Evolutionary conservation across 2,113 vertebrate genomes (phyloP).

Genomic region (Gambusia holbrooki): DNA sequence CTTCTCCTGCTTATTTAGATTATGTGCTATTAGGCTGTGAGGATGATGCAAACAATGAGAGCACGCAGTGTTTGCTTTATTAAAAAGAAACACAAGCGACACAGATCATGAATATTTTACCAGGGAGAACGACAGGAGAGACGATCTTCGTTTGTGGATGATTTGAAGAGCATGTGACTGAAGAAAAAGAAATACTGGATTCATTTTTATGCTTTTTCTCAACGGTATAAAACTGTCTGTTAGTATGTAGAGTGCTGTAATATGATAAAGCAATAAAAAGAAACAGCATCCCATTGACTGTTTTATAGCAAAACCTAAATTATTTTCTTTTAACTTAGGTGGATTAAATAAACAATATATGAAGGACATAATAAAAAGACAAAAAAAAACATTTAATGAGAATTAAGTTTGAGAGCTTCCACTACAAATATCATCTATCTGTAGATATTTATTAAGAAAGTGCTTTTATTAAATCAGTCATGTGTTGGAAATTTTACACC

Average conservation of each 20-base stretch:
- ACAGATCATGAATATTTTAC: constrained; percentile 45
- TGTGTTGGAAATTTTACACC: too few relatives aligned
- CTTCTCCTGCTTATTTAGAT: constrained; percentile 24
- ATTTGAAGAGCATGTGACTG: neutral
- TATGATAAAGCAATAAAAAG: too few relatives aligned
- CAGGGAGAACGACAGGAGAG: neutral
- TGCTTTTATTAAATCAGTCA: too few relatives aligned
- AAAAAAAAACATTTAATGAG: too few relatives aligned
- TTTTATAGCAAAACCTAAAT: too few relatives aligned
- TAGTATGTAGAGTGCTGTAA: neutral
- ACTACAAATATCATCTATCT: too few relatives aligned
- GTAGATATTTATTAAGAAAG: too few relatives aligned
- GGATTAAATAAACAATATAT: too few relatives aligned
- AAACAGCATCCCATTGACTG: too few relatives aligned
- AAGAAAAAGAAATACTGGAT: neutral
- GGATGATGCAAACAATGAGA: constrained; percentile 28
- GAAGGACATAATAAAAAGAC: too few relatives aligned
- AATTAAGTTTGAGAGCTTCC: too few relatives aligned
- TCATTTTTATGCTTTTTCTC: neutral
- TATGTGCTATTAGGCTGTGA: neutral
- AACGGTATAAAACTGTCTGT: neutral
- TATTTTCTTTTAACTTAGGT: too few relatives aligned
- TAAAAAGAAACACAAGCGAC: constrained; percentile 18
- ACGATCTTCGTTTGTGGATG: neutral
- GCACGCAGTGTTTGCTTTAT: constrained; percentile 19